A percentile compares a stretch with the other conserved stretches of the same genome.
These are phyloP conservation scores for Callospermophilus lateralis DNA, from an alignment of 2,113 vertebrate species.

Conservation along the genomic window DNA sequence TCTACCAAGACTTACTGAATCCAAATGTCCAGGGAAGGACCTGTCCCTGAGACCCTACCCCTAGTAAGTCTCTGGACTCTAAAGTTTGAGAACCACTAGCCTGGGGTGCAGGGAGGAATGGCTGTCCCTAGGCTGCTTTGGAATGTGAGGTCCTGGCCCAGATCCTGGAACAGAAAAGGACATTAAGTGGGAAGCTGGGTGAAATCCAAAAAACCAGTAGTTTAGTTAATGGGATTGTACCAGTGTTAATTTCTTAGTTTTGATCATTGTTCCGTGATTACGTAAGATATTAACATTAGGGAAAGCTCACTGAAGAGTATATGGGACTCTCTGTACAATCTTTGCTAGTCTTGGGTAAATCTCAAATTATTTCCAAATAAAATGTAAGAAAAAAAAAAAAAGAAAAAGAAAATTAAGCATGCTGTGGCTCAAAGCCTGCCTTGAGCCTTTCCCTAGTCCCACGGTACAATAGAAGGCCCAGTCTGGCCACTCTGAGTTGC, in stretches of 20 bases:
- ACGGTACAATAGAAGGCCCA: neutral
- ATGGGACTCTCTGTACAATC: constrained; percentile 71
- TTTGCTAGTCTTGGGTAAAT: constrained; percentile 59
- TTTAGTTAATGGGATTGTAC: constrained; percentile 52
- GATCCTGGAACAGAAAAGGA: constrained; percentile 44
- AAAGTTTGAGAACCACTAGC: neutral
- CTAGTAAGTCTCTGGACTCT: neutral
- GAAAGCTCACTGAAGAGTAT: constrained; percentile 39
- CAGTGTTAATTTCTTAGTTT: constrained; percentile 57
- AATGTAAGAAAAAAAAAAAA: neutral
- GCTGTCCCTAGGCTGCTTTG: neutral
- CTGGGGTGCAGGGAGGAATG: neutral
- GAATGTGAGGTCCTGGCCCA: constrained; percentile 17
- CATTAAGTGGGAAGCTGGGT: constrained; percentile 39
- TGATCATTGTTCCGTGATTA: constrained; percentile 68
- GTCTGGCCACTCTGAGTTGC: neutral
- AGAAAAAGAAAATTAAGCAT: neutral
- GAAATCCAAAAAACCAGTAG: constrained; percentile 8
- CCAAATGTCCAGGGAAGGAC: neutral
- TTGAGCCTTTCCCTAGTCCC: neutral
- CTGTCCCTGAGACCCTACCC: constrained; percentile 22
- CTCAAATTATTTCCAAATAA: constrained; percentile 69
- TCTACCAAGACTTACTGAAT: neutral
- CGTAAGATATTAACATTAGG: constrained; percentile 64
- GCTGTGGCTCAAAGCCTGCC: constrained; percentile 13